phyloP scores from a whole-genome alignment of 2,113 vertebrate species.

The Prochilodus magdalenae region DNA sequence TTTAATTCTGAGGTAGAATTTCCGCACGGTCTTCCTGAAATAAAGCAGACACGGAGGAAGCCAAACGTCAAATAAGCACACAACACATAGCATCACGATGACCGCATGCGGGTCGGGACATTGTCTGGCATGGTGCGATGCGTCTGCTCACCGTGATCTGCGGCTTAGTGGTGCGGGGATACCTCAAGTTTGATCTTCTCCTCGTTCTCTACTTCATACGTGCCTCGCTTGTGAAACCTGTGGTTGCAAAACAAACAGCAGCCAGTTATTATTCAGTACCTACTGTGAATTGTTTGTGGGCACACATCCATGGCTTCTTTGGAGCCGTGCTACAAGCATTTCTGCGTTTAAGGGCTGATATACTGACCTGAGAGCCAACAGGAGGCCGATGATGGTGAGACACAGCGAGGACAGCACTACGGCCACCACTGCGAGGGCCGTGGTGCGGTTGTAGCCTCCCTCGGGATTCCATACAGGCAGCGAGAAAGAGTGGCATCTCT shows the following conservation, averaged over 20 bases:
- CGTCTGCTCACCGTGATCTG: slow-evolving; percentile 66
- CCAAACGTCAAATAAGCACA: slow-evolving; percentile 40
- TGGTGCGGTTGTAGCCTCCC: slow-evolving; percentile 87
- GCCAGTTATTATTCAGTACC: neutral
- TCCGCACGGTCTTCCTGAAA: slow-evolving; percentile 69
- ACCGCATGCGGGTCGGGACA: neutral
- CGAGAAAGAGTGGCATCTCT: slow-evolving; percentile 85
- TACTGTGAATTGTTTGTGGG: neutral
- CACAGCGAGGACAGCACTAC: slow-evolving; percentile 93
- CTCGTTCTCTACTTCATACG: slow-evolving; percentile 94
- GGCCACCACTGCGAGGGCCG: slow-evolving; percentile 88
- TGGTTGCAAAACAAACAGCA: slow-evolving; percentile 2
- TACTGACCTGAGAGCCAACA: slow-evolving; percentile 90
- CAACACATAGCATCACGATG: neutral
- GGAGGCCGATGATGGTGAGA: slow-evolving; percentile 87
- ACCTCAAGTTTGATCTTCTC: slow-evolving; percentile 94
- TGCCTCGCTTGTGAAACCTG: slow-evolving; percentile 95
- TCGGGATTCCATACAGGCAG: slow-evolving; percentile 81
- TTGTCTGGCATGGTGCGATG: neutral
- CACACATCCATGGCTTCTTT: neutral
- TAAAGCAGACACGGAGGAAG: slow-evolving; percentile 45
- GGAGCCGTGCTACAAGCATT: neutral
- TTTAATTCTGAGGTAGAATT: slow-evolving; percentile 82
- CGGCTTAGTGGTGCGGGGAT: slow-evolving; percentile 84
- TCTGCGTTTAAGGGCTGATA: neutral